Percentiles rank a stretch among this genome's conserved stretches.
Conservation (phyloP, 1,140 invertebrate genomes). For the Oedothorax gibbosus region DNA sequence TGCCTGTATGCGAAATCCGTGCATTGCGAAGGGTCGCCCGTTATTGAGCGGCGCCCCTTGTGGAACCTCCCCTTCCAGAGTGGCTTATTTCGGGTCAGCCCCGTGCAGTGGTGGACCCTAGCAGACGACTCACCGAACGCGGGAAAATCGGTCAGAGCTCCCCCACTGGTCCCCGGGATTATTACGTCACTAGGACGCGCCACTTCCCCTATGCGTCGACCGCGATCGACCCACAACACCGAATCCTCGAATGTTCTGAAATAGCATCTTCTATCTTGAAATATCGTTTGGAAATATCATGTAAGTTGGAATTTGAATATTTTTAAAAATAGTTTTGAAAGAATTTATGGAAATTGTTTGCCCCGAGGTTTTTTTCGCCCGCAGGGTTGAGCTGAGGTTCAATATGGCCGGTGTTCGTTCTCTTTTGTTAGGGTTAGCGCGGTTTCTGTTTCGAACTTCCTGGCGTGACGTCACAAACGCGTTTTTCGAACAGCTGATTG, state of each 20-base stretch:
- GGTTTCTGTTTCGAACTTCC: too few species aligned
- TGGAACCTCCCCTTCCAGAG: background rate
- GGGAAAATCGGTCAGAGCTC: conserved; percentile 36
- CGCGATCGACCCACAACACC: conserved; percentile 45
- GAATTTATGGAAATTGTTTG: background rate
- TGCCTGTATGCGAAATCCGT: too few species aligned
- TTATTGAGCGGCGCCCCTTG: background rate
- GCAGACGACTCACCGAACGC: background rate
- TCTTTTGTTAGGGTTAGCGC: too few species aligned
- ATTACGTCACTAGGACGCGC: conserved; percentile 35
- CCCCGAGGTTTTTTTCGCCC: too few species aligned
- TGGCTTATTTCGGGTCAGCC: background rate
- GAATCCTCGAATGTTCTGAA: background rate
- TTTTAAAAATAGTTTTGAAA: too few species aligned
- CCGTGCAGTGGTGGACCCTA: conserved; percentile 15
- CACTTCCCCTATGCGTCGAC: conserved; percentile 40
- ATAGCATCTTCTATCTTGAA: background rate
- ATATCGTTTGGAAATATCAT: background rate
- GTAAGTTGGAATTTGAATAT: too few species aligned
- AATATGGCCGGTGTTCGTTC: background rate
- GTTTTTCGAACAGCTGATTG: too few species aligned
- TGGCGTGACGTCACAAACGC: too few species aligned
- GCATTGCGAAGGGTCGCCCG: background rate
- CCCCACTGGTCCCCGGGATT: conserved; percentile 23
- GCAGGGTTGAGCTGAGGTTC: background rate